These are phyloP conservation scores for Poecilia velifera DNA, from an alignment of 2,797 vertebrate species.

Conservation along the genomic window DNA sequence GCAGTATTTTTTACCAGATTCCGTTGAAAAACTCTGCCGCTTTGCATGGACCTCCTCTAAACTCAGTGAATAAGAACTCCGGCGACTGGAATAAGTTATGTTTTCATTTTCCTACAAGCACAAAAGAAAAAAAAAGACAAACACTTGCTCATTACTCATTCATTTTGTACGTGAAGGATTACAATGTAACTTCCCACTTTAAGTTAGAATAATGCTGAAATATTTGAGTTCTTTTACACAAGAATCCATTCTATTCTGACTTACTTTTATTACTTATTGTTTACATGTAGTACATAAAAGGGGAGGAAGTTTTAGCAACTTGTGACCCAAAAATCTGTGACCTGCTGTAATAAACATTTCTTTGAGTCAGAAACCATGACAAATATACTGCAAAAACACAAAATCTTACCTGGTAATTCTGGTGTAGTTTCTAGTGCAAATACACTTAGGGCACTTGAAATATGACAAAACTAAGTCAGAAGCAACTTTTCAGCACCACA, in stretches of 20 bases:
- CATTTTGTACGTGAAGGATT: not conserved
- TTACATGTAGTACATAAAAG: not conserved
- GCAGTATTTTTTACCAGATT: constrained; percentile 31
- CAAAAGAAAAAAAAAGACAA: constrained; percentile 1
- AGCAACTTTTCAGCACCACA: too few relatives aligned
- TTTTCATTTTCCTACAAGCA: constrained; percentile 46
- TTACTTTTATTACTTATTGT: not conserved
- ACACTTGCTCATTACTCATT: not conserved
- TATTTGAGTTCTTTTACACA: not conserved
- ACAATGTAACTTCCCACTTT: not conserved
- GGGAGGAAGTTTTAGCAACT: constrained; percentile 2
- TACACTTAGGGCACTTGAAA: too few relatives aligned
- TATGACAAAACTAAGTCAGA: too few relatives aligned
- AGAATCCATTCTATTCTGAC: not conserved
- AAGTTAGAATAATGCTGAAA: not conserved
- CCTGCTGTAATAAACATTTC: not conserved
- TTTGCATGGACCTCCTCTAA: constrained; percentile 34
- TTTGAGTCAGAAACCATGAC: constrained; percentile 1
- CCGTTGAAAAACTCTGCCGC: constrained; percentile 23
- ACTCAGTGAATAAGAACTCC: constrained; percentile 1
- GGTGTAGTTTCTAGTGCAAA: too few relatives aligned
- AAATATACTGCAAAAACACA: not conserved
- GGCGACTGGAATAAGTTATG: constrained; percentile 11
- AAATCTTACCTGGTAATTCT: too few relatives aligned
- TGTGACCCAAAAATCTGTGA: not conserved